Base-by-base conservation (phyloP, 2,888 invertebrate genomes). In the Amorpha juglandis region DNA sequence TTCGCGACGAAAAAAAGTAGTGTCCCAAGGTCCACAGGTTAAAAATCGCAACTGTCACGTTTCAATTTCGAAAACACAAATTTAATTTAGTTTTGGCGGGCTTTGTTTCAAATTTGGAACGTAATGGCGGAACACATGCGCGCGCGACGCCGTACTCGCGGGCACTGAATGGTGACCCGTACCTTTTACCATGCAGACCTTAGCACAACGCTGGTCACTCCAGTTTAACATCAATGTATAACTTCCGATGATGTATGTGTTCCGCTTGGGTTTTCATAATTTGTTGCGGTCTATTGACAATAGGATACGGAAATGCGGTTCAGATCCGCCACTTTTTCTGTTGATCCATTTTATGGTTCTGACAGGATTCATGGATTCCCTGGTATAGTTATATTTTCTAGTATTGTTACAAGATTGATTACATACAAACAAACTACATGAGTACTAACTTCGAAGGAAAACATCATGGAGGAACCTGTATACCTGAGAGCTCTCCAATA, bases 191-290 rank as follows among this genome's bases (percentile, higher is more conserved):
- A 78, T 70, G 69, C 71, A 83, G 80, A 82, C 82, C 79, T 81
- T 80, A 77, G 74, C 69, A 73, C 83, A 84, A 84, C 84, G 83
- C 81, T 83, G 80, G 82, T 79, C 82, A 83, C 73, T 81, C 69
- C 69, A 74, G 71, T 72, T 74, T 73, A 72, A 77, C 71, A 67
- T 45, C 21, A 48, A 63, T 52, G 62, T 53, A 48, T 75, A 83
- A 86, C 89, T 90, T 92, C 91, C 91, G 91, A 91, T 87, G 87
- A 87, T 87, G 78, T 79, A 81, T 82, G 70, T 71, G 82, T 86
- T 88, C 89, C 89, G 91, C 86, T 83, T 87, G 79, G 80, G 71
- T 78, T 79, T 79, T 77, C 66, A 53, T 45, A 3, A 50, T 65
- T 35, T 33, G 47, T 48, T 65, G 19, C 62, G 48, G 62, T 45